Evolutionary conservation across 2,888 invertebrate genomes (phyloP).

Genomic region (Pasiphila rectangulata): DNA sequence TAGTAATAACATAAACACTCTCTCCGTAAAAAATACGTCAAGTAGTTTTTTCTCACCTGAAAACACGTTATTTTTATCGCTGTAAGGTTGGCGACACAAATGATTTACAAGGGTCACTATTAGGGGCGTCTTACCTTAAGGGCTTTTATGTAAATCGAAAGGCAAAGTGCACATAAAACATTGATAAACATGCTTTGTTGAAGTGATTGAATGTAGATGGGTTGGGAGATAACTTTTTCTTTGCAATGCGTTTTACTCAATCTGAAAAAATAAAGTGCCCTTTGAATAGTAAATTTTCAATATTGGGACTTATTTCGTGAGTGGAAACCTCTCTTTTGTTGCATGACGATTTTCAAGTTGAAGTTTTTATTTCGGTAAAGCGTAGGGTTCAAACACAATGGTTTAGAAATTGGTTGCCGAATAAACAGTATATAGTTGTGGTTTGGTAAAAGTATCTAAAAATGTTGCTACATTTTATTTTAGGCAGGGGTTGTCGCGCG

Average conservation of each 20-base stretch:
- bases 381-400: no score
- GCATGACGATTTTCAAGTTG: no score
- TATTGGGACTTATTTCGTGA: neutral
- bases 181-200: constrained; percentile 21
- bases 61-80: constrained; percentile 3
- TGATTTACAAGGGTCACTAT: constrained; percentile 17
- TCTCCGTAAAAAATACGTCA: neutral
- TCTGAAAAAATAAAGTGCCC: neutral
- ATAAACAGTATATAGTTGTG: no score
- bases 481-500: neutral
- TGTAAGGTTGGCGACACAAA: constrained; percentile 6
- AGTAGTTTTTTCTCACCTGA: neutral
- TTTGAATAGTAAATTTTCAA: neutral
- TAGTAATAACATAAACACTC: neutral
- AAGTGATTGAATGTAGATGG: constrained; percentile 18
- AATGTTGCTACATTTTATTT: neutral
- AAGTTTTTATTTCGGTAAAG: no score
- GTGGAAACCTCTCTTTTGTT: neutral
- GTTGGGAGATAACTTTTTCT: constrained; percentile 7
- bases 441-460: no score
- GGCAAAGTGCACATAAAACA: constrained; percentile 19
- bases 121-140: constrained; percentile 17
- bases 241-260: constrained; percentile 1
- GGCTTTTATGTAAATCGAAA: constrained; percentile 20
- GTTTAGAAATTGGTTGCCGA: no score